These are phyloP conservation scores for Scomber japonicus DNA, from an alignment of 2,113 vertebrate species.

Conservation along the genomic window DNA sequence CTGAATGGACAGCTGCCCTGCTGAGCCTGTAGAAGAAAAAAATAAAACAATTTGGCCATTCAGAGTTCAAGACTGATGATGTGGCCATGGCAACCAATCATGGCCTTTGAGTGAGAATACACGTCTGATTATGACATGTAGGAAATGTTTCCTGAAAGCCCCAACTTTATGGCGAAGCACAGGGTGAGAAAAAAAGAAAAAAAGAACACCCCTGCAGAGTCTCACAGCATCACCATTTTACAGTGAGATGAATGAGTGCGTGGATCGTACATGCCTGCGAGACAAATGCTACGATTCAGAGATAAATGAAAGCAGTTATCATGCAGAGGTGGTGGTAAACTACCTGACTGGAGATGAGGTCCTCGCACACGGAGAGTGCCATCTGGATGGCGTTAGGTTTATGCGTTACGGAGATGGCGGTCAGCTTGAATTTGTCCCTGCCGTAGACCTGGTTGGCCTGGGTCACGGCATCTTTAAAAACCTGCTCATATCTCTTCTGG, in stretches of 20 bases:
- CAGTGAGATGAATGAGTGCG: not conserved
- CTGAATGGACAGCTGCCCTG: not conserved
- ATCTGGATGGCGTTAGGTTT: constrained; percentile 98
- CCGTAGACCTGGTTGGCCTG: constrained; percentile 96
- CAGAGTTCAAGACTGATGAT: not conserved
- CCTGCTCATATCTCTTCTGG: constrained; percentile 96
- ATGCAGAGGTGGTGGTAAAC: constrained; percentile 18
- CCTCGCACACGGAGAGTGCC: constrained; percentile 98
- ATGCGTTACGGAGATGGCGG: constrained; percentile 97
- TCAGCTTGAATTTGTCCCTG: constrained; percentile 96
- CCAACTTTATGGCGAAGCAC: constrained; percentile 6
- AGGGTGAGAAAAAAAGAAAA: not conserved
- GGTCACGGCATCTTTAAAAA: constrained; percentile 95
- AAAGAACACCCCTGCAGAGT: not conserved
- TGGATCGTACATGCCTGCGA: not conserved
- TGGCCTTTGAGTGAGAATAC: not conserved
- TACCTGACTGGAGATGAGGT: constrained; percentile 98
- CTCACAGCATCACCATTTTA: not conserved
- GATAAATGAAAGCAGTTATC: not conserved
- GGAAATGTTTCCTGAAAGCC: constrained; percentile 1
- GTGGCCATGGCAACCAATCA: not conserved
- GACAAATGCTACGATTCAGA: not conserved
- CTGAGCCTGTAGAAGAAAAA: not conserved
- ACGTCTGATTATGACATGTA: not conserved
- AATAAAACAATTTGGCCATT: not conserved